Base-by-base conservation (phyloP, 2,888 invertebrate species). In the Chouioia cunea region DNA sequence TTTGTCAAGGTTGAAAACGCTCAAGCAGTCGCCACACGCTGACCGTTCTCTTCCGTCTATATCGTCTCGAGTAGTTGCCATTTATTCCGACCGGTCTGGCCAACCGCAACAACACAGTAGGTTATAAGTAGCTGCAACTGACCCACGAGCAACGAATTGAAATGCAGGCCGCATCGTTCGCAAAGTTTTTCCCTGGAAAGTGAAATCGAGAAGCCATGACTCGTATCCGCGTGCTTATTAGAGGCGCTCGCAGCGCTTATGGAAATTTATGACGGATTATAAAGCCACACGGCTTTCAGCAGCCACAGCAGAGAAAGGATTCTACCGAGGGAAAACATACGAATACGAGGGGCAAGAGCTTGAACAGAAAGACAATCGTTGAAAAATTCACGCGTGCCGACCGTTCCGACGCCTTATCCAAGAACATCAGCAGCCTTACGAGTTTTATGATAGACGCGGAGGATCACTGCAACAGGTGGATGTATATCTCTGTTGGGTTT, bases 201-300 rank as follows among this genome's bases (percentile, higher is more conserved):
- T 56, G 54, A 56, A 56, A 56, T 56, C 54, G 54, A 15, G 54
- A 46, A n/a, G n/a, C 47, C 16, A 16, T 16, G 12, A 36, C 47
- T 16, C n/a, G 47, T 16, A 47, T 4, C 3, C 27, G 27, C 3
- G 6, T 36, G 4, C 6, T 36, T 36, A 10, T 36, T 36, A 43
- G 36, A 54, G 54, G 43, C 20, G 56, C 18, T 43, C 20, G 56
- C 43, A 4, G 56, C 56, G 22, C 43, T 36, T 56, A 56, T 56
- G 56, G 43, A 56, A 56, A 56, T 56, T 56, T 56, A 56, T 56
- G 36, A n/a, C 20, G 62, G 18, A 43, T 36, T 36, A 52, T 62
- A 62, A 27, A 20, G 6, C 18, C 18, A 1, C 0, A 18, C 20
- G 44, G 2, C 10, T 36, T 36, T 36, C 36, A 36, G 10, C 36